Base-by-base conservation (phyloP, 2,888 invertebrate species). In the Lasioglossum villosulum region DNA sequence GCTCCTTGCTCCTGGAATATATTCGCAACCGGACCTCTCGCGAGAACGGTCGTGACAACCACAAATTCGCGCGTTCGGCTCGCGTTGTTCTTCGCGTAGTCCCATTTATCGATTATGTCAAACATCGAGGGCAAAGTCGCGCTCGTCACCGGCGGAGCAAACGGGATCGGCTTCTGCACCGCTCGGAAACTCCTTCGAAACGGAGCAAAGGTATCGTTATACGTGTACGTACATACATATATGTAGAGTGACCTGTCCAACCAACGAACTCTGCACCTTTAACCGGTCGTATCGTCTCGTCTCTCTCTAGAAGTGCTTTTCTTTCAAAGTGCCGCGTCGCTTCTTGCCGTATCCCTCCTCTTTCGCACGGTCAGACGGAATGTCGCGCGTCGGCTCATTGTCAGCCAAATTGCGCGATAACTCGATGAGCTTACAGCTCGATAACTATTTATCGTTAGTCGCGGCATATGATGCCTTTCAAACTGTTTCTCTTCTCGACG, bases 121-220 rank as follows among this genome's bases (percentile, higher is more conserved):
- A 72, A 81, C 30, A 89, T 92, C 42, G 81, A 89, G 42, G 87
- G 81, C 23, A 92, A 93, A 85, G 87, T 85, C 63, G 89, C 82
- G 10, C 78, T 92, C 14, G 86, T 96, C 27, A 96, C 96, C 1
- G 96, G 96, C 0, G 96, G 95, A 34, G 96, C 96, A 0, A 94
- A 94, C 27, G 96, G 96, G 0, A 96, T 96, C 75, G 96, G 96
- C 1, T 94, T 94, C 45, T 94, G 94, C 80, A 96, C 95, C 79
- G 95, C 95, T 2, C 94, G 95, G 8, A 95, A 95, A 80, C 95
- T 96, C 42, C 92, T 96, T 10, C 93, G 94, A 77, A 95, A 95
- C 82, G 96, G 95, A 84, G 94, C 92, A 1, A 93, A 92, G 88
- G 93, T 93, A 88, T 83, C 14, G 10, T 59, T 56, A 10, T 5